Base-by-base conservation (phyloP, 2,113 vertebrate genomes). In the Panthera uncia region DNA sequence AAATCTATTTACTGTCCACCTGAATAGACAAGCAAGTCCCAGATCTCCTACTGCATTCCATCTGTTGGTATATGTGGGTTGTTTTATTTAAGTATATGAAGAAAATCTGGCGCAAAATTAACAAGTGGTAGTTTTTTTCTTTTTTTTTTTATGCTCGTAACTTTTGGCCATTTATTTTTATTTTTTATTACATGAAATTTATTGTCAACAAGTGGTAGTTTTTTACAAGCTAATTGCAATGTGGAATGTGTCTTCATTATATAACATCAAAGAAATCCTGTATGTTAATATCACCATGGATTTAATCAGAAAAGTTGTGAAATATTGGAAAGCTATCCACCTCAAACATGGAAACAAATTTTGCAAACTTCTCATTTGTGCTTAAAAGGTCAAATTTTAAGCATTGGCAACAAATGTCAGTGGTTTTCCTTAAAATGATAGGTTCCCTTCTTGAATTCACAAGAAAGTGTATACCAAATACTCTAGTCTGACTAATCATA, bases 401-500 rank as follows among this genome's bases (percentile, higher is more conserved):
- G 19, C 52, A 50, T 4, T 68, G 84, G 21, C 21, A 85, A 94
- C 15, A 87, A 76, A 84, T 78, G 27, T 61, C 63, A 16, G 14
- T 89, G 92, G 31, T 92, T 84, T 89, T 13, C 38, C 27, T 89
- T 92, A 27, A 85, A 84, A 76, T 74, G 52, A 89, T 18, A 89
- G 27, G 19, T 73, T 97, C 55, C 31, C 15, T 66, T 88, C 71
- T 61, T 96, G 21, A 90, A 79, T 84, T 88, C n/a, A 50, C n/a
- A 48, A 74, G n/a, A 63, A 92, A 38, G 31, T 21, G 8, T 57
- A 65, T 69, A 23, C 69, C 61, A 83, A 48, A 45, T 89, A 73
- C 33, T 25, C 16, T 80, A 85, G 12, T 92, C 88, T 88, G 36
- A 96, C 94, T 89, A 92, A 84, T 91, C 48, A 52, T 61, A 74